Evolutionary conservation across 53 echinoderm and acorn worm species (phyloP), one percentile per base, ranked within the genome.

Genomic region (Holothuria scabra): DNA sequence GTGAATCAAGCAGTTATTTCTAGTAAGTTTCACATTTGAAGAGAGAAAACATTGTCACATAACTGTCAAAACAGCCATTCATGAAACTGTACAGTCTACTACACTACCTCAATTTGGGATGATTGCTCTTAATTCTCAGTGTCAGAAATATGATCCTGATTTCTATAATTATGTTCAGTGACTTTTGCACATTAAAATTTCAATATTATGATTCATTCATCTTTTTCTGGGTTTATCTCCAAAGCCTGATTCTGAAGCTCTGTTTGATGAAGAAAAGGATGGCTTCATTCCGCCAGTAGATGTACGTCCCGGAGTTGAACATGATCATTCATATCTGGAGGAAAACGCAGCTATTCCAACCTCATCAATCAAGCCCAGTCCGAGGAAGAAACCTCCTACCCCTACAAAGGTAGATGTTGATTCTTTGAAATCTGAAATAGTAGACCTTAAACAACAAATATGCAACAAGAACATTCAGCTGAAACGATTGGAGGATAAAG

Each of bases 231-330:
- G 11, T 48, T 48, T 48, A 48, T 48, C 48, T 56, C 63, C 57
- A 12, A 26, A 58, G 56, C 59, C 76, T 16, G 76, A 76, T 76
- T 58, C 49, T 29, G 76, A 76, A 56, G 76, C 76, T 16, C 46
- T 75, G n/a, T 6, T 13, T 16, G 19, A 76, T 13, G 76, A 76
- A 32, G 20, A 24, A 71, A 48, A 8, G 1, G 48, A 8, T 5
- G 11, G 12, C 4, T 12, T 12, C 12, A 13, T 13, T 48, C 23
- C 71, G 34, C 56, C 76, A 63, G 12, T 10, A 1, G 14, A 13
- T 12, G 29, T 76, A 13, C 56, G 56, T 52, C 56, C 56, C 23
- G 28, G 52, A 23, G 52, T 76, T 26, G 48, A 76, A 30, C 58
- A 56, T 21, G 76, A 76, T 52, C 76, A 76, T 28, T 48, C 75